Percentiles rank a stretch among this genome's conserved stretches.
Evolutionary conservation across 2,888 invertebrate species (phyloP).

Genomic region (Parnassius mnemosyne): DNA sequence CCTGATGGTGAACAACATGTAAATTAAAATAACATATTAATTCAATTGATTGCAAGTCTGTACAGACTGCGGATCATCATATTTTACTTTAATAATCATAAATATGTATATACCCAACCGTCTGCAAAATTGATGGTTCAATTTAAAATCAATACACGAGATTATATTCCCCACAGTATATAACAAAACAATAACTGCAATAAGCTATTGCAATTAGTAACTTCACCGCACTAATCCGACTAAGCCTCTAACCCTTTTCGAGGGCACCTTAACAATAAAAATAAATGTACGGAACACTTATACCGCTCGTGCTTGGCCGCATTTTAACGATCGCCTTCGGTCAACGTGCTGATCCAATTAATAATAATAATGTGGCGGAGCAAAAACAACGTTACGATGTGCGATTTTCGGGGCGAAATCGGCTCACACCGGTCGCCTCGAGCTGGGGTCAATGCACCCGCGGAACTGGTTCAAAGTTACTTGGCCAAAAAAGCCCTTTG

Average conservation of each 20-base stretch:
- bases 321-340: constrained; percentile 58
- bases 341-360: constrained; percentile 73
- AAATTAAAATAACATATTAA: no score
- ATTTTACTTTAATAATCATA: no score
- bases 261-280: constrained; percentile 10
- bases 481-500: constrained; percentile 68
- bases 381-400: constrained; percentile 71
- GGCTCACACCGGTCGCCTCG: constrained; percentile 65
- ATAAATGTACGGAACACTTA: constrained; percentile 41
- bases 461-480: constrained; percentile 68
- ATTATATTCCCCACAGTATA: constrained; percentile 1
- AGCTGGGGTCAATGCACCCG: constrained; percentile 50
- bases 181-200: constrained; percentile 10
- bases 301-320: constrained; percentile 40
- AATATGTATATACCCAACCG: no score
- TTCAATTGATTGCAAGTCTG: no score
- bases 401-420: constrained; percentile 72
- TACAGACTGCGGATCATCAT: no score
- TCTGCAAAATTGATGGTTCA: not conserved
- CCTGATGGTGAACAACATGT: no score
- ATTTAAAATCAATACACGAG: constrained; percentile 4
- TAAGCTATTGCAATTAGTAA: constrained; percentile 17
- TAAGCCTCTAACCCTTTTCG: constrained; percentile 16
- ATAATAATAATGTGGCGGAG: constrained; percentile 66
- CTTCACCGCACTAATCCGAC: constrained; percentile 18